These are phyloP conservation scores for Sebastes wilsoni DNA, from an alignment of 2,797 vertebrate genomes.

Conservation along the genomic window DNA sequence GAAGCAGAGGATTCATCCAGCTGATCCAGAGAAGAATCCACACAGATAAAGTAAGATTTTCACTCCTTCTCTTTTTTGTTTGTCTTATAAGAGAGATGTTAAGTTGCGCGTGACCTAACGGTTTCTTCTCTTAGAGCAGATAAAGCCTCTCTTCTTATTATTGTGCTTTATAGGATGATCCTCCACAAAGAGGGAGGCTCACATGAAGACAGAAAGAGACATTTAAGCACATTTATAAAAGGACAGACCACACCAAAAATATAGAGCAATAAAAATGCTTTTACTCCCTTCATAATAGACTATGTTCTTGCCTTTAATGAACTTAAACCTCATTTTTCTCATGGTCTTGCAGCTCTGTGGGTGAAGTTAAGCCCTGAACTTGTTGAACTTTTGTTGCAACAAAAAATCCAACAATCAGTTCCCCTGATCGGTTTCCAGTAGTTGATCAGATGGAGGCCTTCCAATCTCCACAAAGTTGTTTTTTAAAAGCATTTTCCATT, in stretches of 20 bases:
- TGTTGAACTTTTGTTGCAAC: background rate
- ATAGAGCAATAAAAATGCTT: background rate
- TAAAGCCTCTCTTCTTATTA: background rate
- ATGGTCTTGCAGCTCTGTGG: background rate
- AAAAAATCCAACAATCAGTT: background rate
- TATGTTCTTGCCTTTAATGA: no score
- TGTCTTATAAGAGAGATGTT: background rate
- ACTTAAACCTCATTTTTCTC: background rate
- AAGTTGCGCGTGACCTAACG: background rate
- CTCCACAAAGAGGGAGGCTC: background rate
- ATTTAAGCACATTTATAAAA: background rate
- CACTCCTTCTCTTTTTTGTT: background rate
- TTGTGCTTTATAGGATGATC: background rate
- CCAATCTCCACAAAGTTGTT: background rate
- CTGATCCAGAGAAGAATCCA: slow-evolving; percentile 25
- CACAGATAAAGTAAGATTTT: slow-evolving; percentile 49
- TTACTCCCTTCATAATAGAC: no score
- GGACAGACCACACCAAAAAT: background rate
- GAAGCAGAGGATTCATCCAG: slow-evolving; percentile 8
- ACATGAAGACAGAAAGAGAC: no score
- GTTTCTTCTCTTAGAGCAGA: background rate
- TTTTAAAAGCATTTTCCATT: background rate
- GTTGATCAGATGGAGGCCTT: background rate
- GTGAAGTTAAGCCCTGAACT: background rate
- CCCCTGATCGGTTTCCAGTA: background rate